Percentiles rank a stretch among this genome's conserved stretches.
Conservation (phyloP, 2,113 vertebrate species). For the Laterallus jamaicensis region DNA sequence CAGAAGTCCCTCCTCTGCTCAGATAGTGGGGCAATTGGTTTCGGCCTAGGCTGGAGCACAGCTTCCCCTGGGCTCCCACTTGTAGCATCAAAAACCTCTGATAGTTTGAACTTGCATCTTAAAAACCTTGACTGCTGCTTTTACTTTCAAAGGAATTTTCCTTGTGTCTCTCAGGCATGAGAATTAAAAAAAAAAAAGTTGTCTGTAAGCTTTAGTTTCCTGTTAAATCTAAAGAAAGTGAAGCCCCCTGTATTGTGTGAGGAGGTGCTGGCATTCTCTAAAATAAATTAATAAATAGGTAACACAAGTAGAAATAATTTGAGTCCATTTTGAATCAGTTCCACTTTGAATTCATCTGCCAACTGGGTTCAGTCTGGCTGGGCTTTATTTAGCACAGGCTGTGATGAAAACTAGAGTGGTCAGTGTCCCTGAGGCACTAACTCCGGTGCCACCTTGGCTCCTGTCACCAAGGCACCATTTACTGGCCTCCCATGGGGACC, state of each 20-base stretch:
- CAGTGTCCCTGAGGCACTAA: rapidly evolving
- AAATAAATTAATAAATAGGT: neutral
- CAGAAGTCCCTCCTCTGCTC: neutral
- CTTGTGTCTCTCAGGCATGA: neutral
- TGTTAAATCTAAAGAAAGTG: neutral
- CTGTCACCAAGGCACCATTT: neutral
- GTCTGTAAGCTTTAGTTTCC: neutral
- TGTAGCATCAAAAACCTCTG: neutral
- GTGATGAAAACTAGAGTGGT: neutral
- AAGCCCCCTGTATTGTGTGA: neutral
- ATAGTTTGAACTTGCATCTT: neutral
- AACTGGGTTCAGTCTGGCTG: too few relatives aligned
- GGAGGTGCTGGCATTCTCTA: neutral
- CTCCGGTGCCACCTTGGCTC: neutral
- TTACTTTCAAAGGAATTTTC: neutral
- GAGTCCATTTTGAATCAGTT: neutral
- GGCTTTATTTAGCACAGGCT: neutral
- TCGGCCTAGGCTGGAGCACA: too few relatives aligned
- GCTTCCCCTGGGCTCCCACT: neutral
- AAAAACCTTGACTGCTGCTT: neutral
- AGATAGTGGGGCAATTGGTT: neutral
- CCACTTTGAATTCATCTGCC: neutral
- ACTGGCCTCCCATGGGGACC: too few relatives aligned
- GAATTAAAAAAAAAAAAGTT: neutral
- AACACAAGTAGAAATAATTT: neutral